Percentiles rank a stretch among this genome's conserved stretches.
Conservation (phyloP, 2,113 vertebrate genomes). For the Percina caprodes region DNA sequence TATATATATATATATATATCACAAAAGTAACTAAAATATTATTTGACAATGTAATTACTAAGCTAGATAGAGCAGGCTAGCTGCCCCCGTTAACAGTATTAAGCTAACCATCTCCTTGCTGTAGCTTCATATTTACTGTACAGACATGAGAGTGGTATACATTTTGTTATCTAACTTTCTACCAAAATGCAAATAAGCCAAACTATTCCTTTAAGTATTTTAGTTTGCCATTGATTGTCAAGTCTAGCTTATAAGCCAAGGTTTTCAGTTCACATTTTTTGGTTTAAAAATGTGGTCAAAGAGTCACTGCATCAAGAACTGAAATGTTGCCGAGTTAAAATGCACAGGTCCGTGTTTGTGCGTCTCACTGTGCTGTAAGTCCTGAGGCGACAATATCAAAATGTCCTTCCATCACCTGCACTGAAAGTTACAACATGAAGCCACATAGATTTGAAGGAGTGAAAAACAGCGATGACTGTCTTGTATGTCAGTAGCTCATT, state of each 20-base stretch:
- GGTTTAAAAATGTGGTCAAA: slow-evolving; percentile 7
- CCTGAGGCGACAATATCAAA: slow-evolving; percentile 25
- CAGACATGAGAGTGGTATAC: too few species aligned
- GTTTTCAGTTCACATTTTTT: slow-evolving; percentile 5
- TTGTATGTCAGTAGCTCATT: slow-evolving; percentile 14
- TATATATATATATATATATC: too few species aligned
- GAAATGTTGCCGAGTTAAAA: slow-evolving; percentile 9
- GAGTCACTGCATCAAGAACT: slow-evolving; percentile 47
- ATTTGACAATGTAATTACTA: too few species aligned
- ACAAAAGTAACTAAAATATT: too few species aligned
- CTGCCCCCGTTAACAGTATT: too few species aligned
- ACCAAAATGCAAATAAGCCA: background rate
- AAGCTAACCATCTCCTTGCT: too few species aligned
- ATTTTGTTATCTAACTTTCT: background rate
- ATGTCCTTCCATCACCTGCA: slow-evolving; percentile 9
- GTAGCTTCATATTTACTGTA: too few species aligned
- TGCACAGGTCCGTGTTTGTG: slow-evolving; percentile 2
- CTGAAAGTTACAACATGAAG: slow-evolving; percentile 32
- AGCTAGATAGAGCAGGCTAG: too few species aligned
- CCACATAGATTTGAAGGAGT: slow-evolving; percentile 25
- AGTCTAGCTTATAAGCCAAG: slow-evolving; percentile 8
- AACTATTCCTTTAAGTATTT: background rate
- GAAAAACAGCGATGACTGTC: slow-evolving; percentile 22
- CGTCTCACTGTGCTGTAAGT: background rate
- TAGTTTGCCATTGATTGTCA: slow-evolving; percentile 51